Evolutionary conservation across 2,797 vertebrate genomes (phyloP).

Genomic region (Orestias chungarensis): DNA sequence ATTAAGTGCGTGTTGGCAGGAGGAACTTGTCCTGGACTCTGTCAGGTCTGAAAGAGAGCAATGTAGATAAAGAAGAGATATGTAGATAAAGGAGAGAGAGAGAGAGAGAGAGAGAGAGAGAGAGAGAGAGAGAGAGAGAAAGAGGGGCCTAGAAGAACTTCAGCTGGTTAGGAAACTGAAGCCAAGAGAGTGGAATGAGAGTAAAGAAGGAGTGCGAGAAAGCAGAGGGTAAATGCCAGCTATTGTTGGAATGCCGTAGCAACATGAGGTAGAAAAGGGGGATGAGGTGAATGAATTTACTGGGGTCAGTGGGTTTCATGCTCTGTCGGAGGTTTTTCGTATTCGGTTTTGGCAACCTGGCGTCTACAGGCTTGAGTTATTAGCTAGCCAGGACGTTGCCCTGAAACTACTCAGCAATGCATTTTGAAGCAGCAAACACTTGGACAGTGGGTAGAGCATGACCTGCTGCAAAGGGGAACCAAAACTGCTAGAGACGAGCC

Average conservation of each 20-base stretch:
- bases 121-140: constrained; percentile 44
- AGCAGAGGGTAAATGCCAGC: constrained; percentile 71
- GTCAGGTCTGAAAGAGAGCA: constrained; percentile 38
- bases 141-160: constrained; percentile 62
- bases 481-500: neutral
- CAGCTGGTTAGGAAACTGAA: constrained; percentile 49
- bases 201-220: constrained; percentile 36
- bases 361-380: constrained; percentile 49
- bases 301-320: constrained; percentile 64
- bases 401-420: constrained; percentile 38
- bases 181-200: constrained; percentile 30
- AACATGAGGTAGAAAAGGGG: constrained; percentile 54
- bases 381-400: constrained; percentile 42
- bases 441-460: constrained; percentile 2
- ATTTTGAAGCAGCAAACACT: constrained; percentile 38
- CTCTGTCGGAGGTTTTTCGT: constrained; percentile 43
- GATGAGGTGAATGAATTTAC: constrained; percentile 39
- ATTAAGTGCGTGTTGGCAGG: constrained; percentile 34
- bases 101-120: constrained; percentile 46
- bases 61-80: constrained; percentile 51
- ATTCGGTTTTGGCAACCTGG: constrained; percentile 44
- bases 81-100: too few relatives aligned
- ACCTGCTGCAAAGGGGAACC: constrained; percentile 24
- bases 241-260: constrained; percentile 77
- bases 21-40: constrained; percentile 46